Base-by-base conservation (phyloP, 1,140 invertebrate genomes). In the Lineus longissimus region DNA sequence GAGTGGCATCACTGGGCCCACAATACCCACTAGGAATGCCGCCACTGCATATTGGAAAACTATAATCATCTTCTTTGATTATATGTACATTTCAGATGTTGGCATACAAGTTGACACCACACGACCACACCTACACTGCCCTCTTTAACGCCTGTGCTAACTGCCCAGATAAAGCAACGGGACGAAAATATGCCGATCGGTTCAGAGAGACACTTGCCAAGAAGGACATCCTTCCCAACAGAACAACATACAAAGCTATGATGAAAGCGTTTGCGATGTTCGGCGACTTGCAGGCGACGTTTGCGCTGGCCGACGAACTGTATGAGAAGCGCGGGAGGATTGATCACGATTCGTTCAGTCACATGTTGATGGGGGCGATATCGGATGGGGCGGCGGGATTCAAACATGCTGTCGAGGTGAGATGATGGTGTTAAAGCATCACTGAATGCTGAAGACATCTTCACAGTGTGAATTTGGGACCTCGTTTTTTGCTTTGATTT, bases 61-160 rank as follows among this genome's bases (percentile, higher is more conserved):
- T 9, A 25, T 7, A 7, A 29, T 57, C 19, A 11, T n/a, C 4
- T 7, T 51, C 47, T 51, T 54, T 45, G 29, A 9, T 56, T 47
- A 25, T 68, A 54, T 69, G 11, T 55, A 33, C 27, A 31, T 63
- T 76, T 11, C 73, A 86, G 82, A 91, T 94, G 89, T 94, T 91
- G 76, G 87, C 87, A 72, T 76, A 88, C 45, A 86, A 85, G 0
- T 73, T 93, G 0, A 84, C 85, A 68, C 86, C 88, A 0, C 88
- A 86, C 36, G 84, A 84, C 0, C 85, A 88, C 11, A 89, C 88
- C 9, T 93, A 93, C 73, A 94, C 91, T 15, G 88, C 88, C 61
- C 81, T 97, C 17, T 90, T 97, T 74, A 92, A 94, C 83, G 89
- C 91, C 9, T 95, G 93, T 81, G 86, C 91, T 9, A 90, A 93